Conservation (phyloP, 2,888 invertebrate genomes). For the Zelleria hepariella region DNA sequence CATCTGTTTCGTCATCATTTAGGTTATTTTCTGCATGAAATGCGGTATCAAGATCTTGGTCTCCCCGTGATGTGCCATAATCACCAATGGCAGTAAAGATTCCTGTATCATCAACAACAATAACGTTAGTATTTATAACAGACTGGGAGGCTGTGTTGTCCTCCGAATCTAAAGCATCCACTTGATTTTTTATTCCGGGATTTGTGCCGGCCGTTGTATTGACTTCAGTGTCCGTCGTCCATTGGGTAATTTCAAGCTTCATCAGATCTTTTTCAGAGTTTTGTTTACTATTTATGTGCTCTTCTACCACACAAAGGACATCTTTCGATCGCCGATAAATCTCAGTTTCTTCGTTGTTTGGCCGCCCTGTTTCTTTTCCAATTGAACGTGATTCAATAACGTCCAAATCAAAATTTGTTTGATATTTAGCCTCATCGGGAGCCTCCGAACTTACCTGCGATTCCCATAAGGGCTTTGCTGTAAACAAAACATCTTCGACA, state of each 20-base stretch:
- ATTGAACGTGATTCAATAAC: not conserved
- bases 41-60: not conserved
- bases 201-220: not conserved
- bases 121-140: not conserved
- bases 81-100: not conserved
- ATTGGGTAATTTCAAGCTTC: not conserved
- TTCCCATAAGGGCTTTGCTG: constrained; percentile 34
- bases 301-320: not conserved
- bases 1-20: not conserved
- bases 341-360: not conserved
- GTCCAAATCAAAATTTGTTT: not conserved
- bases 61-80: not conserved
- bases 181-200: not conserved
- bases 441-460: constrained; percentile 3
- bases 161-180: not conserved
- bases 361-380: not conserved
- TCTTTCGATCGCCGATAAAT: not conserved
- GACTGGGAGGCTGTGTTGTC: too few species aligned
- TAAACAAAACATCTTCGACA: constrained; percentile 50
- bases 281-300: not conserved
- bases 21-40: not conserved
- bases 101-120: too few species aligned
- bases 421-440: not conserved
- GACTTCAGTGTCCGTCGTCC: not conserved
- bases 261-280: not conserved